These are phyloP conservation scores for Bombus impatiens DNA, from an alignment of 1,140 invertebrate species.

Conservation along the genomic window DNA sequence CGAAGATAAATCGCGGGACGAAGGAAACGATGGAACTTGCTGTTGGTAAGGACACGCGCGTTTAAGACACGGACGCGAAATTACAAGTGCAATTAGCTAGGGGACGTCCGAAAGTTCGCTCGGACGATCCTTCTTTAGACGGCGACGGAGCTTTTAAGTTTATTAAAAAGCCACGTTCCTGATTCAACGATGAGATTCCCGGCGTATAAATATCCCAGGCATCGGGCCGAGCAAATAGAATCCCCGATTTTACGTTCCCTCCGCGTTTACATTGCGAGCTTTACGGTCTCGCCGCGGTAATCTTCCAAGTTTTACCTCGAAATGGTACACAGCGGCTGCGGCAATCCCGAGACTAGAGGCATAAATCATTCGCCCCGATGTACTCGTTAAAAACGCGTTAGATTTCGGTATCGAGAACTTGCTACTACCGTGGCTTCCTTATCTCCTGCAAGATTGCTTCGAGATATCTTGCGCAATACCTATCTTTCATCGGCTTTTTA, in stretches of 20 bases:
- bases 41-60: not conserved
- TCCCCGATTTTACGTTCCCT: not conserved
- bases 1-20: slow-evolving; percentile 34
- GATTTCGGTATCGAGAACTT: not conserved
- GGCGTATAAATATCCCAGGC: not conserved
- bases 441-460: not conserved
- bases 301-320: slow-evolving; percentile 14
- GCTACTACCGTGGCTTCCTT: not conserved
- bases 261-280: slow-evolving; percentile 5
- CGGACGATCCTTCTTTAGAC: not conserved
- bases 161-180: slow-evolving; percentile 20
- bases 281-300: slow-evolving; percentile 10
- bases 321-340: not conserved
- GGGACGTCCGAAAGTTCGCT: not conserved
- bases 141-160: not conserved
- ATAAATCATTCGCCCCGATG: not conserved
- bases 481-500: not conserved
- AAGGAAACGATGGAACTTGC: not conserved
- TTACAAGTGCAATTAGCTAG: slow-evolving; percentile 30
- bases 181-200: not conserved
- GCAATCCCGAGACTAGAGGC: not conserved
- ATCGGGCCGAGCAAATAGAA: not conserved
- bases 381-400: slow-evolving; percentile 40
- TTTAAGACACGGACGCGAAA: slow-evolving; percentile 2
- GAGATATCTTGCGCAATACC: not conserved